These are phyloP conservation scores for Periparus ater DNA, from an alignment of 2,797 vertebrate genomes.

Conservation along the genomic window DNA sequence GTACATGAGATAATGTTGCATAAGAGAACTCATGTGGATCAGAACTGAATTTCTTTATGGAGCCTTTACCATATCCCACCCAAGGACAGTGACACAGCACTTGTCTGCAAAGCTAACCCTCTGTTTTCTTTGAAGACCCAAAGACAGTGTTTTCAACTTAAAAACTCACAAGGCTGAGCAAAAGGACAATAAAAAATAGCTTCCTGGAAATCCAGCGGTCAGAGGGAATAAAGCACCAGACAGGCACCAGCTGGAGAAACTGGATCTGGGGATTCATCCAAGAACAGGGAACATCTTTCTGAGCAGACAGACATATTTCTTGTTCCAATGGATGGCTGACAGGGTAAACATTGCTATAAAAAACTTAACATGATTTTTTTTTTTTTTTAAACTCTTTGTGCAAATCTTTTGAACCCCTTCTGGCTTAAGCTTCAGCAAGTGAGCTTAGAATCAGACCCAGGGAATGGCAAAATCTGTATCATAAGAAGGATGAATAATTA, in stretches of 20 bases:
- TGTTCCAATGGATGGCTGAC: constrained; percentile 20
- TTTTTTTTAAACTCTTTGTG: not conserved
- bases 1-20: not conserved
- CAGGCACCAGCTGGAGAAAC: constrained; percentile 51
- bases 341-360: constrained; percentile 39
- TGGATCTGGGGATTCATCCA: constrained; percentile 54
- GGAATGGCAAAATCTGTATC: not conserved
- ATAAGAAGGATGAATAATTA: not conserved
- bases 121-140: not conserved
- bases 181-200: not conserved
- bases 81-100: not conserved
- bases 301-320: constrained; percentile 6
- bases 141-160: not conserved
- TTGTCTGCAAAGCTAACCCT: not conserved
- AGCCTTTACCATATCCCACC: not conserved
- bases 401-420: not conserved
- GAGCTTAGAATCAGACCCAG: not conserved
- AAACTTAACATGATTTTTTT: not conserved
- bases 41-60: not conserved
- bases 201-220: constrained; percentile 32
- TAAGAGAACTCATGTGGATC: not conserved
- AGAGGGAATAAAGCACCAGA: constrained; percentile 30
- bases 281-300: constrained; percentile 37
- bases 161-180: not conserved
- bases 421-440: not conserved